Base-by-base conservation (phyloP, 2,797 vertebrate species). In the Melanotaenia boesemani region DNA sequence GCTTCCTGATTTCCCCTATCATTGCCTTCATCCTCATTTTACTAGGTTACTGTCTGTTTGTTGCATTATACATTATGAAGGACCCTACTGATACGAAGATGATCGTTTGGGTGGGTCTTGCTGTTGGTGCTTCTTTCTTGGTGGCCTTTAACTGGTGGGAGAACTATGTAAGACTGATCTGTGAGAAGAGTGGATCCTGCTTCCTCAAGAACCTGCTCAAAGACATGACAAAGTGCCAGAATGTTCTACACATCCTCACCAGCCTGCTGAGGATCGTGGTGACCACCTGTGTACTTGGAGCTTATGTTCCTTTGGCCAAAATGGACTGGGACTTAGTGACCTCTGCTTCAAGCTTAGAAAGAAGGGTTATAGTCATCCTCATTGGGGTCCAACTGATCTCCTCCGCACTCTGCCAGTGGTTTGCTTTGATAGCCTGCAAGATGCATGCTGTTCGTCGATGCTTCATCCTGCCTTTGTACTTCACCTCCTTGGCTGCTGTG, bases 111-210 rank as follows among this genome's bases (percentile, higher is more conserved):
- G 55, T 85, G 15, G 89, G 83, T 12, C 69, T 94, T 59, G 94
- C 91, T n/a, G 85, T 93, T 1, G 66, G 75, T 3, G 90, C 79
- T 12, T 83, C 83, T 10, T 15, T 94, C 54, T 61, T 89, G 16
- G 76, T 90, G 44, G 94, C 94, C 15, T 76, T 94, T 10, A 94
- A 89, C 87, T 94, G 93, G 93, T 95, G 92, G 92, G 87, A 93
- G 56, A 92, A 69, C 81, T 94, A 92, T 76, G 79, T 90, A 22
- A 81, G 63, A 36, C 6, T 83, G 8, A 89, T 95, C 5, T 76
- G 80, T 0, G 6, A 50, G 15, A 63, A 70, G 2, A 82, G 52
- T 57, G 64, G 3, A 4, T 79, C 79, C 0, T 1, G 18, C 8
- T 80, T 76, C 30, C 82, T 94, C 13, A 30, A 67, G 6, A 18